Evolutionary conservation across 2,113 vertebrate species (phyloP).

Genomic region (Tetrax tetrax): DNA sequence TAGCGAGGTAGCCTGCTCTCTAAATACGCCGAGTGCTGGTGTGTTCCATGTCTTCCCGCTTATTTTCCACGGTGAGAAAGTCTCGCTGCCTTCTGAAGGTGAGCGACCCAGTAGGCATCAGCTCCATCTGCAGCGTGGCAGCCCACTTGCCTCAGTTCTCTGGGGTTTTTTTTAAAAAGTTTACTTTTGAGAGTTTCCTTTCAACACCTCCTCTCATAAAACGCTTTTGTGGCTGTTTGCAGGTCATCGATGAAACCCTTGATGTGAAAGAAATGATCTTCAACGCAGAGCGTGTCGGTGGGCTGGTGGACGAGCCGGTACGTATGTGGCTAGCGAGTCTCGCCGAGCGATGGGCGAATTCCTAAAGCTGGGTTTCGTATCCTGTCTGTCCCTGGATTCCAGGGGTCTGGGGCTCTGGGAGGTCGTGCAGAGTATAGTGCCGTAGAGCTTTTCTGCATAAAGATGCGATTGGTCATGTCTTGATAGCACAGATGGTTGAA

Average conservation of each 20-base stretch:
- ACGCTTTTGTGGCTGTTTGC: slow-evolving; percentile 76
- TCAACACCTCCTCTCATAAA: slow-evolving; percentile 63
- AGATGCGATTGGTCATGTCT: neutral
- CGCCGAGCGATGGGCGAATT: neutral
- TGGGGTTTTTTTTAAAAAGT: neutral
- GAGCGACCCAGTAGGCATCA: neutral
- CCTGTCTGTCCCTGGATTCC: neutral
- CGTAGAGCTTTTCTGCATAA: neutral
- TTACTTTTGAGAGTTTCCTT: neutral
- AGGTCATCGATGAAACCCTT: slow-evolving; percentile 97
- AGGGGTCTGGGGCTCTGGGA: neutral
- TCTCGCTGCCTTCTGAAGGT: neutral
- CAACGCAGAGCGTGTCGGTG: slow-evolving; percentile 91
- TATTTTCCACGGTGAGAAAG: neutral
- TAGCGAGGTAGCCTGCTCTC: neutral
- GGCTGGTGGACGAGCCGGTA: slow-evolving; percentile 93
- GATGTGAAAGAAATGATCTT: slow-evolving; percentile 96
- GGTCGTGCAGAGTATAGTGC: neutral
- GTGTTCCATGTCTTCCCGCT: neutral
- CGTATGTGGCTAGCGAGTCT: slow-evolving; percentile 48
- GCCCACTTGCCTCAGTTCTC: neutral
- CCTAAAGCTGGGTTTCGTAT: neutral
- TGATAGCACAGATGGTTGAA: neutral
- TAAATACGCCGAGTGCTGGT: fast-evolving
- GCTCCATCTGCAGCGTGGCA: neutral